Evolutionary conservation across 2,888 invertebrate species (phyloP).

Genomic region (Pseudococcus longispinus): DNA sequence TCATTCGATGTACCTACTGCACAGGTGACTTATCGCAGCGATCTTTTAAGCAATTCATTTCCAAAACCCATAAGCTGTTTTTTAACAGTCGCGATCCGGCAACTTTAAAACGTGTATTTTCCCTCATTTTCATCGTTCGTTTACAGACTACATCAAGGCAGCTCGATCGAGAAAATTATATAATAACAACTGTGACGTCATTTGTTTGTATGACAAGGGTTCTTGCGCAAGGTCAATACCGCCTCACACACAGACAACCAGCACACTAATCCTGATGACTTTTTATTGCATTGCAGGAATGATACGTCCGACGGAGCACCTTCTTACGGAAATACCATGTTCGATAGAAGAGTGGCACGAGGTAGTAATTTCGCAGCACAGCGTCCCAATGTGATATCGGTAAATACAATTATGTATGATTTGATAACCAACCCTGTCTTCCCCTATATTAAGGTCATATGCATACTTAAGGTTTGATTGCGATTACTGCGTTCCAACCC

Average conservation of each 20-base stretch:
- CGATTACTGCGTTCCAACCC: not conserved
- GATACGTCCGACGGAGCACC: slow-evolving; percentile 58
- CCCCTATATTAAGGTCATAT: not conserved
- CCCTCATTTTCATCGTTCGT: not conserved
- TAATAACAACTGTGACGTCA: slow-evolving; percentile 6
- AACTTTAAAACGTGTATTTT: not conserved
- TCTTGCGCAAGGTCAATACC: not conserved
- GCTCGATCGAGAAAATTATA: not conserved
- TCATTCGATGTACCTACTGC: slow-evolving; percentile 21
- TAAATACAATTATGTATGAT: slow-evolving; percentile 60
- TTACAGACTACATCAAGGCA: not conserved
- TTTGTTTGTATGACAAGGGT: not conserved
- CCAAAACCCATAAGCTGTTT: not conserved
- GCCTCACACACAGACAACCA: not conserved
- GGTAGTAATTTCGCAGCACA: slow-evolving; percentile 75
- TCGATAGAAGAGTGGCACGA: slow-evolving; percentile 83
- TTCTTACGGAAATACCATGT: slow-evolving; percentile 85
- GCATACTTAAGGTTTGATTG: not conserved
- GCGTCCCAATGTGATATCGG: slow-evolving; percentile 63
- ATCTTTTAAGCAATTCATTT: slow-evolving; percentile 37
- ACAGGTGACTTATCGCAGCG: slow-evolving; percentile 3
- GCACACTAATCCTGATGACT: not conserved
- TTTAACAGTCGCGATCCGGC: not conserved
- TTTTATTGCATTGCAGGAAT: slow-evolving; percentile 17
- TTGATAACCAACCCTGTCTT: not conserved